Conservation (phyloP, 2,113 vertebrate species). For the Ovis aries region ARS-UI_Ramb_v3.0 NC_056059.1:38188001-38188500, state of each 20-base stretch:
- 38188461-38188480: neutral
- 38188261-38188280: neutral
- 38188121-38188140: neutral
- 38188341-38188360: neutral
- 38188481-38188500: neutral
- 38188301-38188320: neutral
- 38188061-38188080: conserved; percentile 14
- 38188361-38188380: neutral
- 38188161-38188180: neutral
- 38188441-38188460: neutral
- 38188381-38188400: neutral
- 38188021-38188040: neutral
- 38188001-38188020: neutral
- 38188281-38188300: neutral
- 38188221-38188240: neutral
- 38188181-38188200: neutral
- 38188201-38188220: neutral
- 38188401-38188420: neutral
- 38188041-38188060: neutral
- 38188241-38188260: neutral
- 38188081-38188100: neutral
- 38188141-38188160: neutral
- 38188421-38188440: neutral
- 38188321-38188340: neutral
- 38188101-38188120: neutral